These are phyloP conservation scores for Hyposoter didymator DNA, from an alignment of 2,888 invertebrate genomes.

Conservation along the genomic window DNA sequence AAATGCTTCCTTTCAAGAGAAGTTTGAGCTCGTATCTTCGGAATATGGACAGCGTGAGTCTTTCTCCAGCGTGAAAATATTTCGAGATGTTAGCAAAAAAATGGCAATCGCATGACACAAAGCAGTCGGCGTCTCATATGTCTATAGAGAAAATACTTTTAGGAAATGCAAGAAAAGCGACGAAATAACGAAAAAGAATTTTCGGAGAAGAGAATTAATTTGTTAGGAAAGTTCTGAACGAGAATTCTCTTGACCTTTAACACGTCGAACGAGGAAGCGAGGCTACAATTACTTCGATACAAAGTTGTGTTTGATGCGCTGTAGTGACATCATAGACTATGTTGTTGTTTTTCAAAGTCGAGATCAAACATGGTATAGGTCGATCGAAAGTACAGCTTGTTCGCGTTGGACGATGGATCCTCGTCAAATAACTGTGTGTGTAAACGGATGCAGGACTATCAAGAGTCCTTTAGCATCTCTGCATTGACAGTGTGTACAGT, in stretches of 20 bases:
- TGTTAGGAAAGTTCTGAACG: neutral
- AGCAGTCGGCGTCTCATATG: neutral
- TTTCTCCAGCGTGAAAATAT: neutral
- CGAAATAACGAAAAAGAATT: neutral
- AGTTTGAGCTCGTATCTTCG: neutral
- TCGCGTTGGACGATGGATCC: constrained; percentile 8
- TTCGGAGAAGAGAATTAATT: neutral
- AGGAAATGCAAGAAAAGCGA: neutral
- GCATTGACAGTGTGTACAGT: constrained; percentile 24
- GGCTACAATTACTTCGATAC: constrained; percentile 8
- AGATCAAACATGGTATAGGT: constrained; percentile 32
- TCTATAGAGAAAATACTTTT: neutral
- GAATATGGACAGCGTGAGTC: neutral
- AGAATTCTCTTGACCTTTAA: constrained; percentile 3
- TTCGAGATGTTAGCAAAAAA: neutral
- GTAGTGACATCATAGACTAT: constrained; percentile 11
- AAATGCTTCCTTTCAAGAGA: neutral
- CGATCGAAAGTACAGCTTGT: constrained; percentile 41
- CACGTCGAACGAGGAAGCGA: neutral
- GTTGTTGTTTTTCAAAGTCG: constrained; percentile 29
- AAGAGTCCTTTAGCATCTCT: constrained; percentile 62
- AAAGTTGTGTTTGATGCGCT: constrained; percentile 15
- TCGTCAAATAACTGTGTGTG: constrained; percentile 44
- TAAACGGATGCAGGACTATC: constrained; percentile 60
- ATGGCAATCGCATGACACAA: neutral